Evolutionary conservation across 2,797 vertebrate species (phyloP), one percentile per base, ranked within the genome.

Genomic region (Ctenosaura bakeri): DNA sequence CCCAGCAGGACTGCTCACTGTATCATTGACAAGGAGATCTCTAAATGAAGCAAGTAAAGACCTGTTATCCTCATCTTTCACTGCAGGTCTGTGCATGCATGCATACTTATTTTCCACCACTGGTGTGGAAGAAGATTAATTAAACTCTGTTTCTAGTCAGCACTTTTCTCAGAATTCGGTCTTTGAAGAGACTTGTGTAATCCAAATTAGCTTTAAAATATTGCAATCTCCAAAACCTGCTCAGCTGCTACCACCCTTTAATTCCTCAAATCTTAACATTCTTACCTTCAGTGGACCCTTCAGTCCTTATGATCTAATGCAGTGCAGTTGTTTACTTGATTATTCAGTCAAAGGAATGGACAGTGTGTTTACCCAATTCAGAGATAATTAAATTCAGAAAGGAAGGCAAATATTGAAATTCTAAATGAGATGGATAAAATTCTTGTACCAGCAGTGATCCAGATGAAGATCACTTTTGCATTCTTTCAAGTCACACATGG

Each of bases 81-180:
- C n/a, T 9, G 32, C 85, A 87, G 26, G 54, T 87, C 26, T 77
- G 74, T 59, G 74, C 74, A 64, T 77, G 85, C 69, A 86, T 26
- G 56, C 85, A 59, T 29, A 77, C 38, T 62, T 86, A 77, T 77
- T 87, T 86, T 87, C 56, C 74, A 42, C 20, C 38, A n/a, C 32
- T 62, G 35, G 38, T 42, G 16, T 46, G 42, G 74, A 86, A 86
- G n/a, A 74, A 54, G 32, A 59, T 86, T 74, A 38, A 86, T 86
- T 86, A 66, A 71, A 85, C 8, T 32, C 42, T 69, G 13, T 71
- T 88, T 69, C 13, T 50, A 80, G n/a, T 62, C 62, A 80, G 64
- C 32, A 80, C 5, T 12, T 69, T 79, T 79, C 59, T n/a, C 64
- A 81, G n/a, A 88, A 71, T 81, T 69, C 42, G 20, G n/a, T 38